Evolutionary conservation across 2,113 vertebrate genomes (phyloP).

Genomic region (Ceyx cyanopectus): DNA sequence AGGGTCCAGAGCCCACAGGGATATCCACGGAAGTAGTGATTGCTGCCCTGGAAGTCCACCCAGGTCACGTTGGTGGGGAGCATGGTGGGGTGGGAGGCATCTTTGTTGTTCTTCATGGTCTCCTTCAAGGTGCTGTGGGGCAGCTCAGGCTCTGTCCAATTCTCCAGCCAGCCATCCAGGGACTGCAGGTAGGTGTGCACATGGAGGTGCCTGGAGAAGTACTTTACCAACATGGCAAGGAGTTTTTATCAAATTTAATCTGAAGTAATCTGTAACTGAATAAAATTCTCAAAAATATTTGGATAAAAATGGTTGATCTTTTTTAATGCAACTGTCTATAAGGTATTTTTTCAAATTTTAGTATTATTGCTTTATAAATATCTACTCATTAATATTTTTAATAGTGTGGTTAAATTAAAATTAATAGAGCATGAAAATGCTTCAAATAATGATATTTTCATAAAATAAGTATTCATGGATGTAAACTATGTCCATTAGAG

Average conservation of each 20-base stretch:
- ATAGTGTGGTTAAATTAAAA: not conserved
- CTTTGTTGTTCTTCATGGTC: constrained; percentile 78
- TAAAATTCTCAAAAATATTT: not conserved
- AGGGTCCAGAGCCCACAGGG: constrained; percentile 92
- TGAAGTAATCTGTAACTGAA: not conserved
- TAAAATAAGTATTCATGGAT: not conserved
- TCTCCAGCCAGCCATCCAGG: constrained; percentile 79
- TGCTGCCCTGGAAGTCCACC: constrained; percentile 91
- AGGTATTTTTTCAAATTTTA: not conserved
- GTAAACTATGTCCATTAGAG: not conserved
- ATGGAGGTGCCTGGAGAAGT: constrained; percentile 86
- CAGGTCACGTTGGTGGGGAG: constrained; percentile 82
- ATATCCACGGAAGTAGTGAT: constrained; percentile 84
- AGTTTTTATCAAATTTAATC: not conserved
- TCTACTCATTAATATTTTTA: not conserved
- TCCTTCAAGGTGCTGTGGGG: constrained; percentile 76
- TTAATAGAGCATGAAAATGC: not conserved
- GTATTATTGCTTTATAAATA: not conserved
- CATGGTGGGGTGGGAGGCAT: constrained; percentile 14
- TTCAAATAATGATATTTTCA: not conserved
- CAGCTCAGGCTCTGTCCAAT: constrained; percentile 71
- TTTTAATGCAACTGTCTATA: not conserved
- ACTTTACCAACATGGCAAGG: constrained; percentile 64
- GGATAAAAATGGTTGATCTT: not conserved
- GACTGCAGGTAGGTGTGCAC: constrained; percentile 83